Base-by-base conservation (phyloP, 2,113 vertebrate genomes). In the Catharus minimus region DNA sequence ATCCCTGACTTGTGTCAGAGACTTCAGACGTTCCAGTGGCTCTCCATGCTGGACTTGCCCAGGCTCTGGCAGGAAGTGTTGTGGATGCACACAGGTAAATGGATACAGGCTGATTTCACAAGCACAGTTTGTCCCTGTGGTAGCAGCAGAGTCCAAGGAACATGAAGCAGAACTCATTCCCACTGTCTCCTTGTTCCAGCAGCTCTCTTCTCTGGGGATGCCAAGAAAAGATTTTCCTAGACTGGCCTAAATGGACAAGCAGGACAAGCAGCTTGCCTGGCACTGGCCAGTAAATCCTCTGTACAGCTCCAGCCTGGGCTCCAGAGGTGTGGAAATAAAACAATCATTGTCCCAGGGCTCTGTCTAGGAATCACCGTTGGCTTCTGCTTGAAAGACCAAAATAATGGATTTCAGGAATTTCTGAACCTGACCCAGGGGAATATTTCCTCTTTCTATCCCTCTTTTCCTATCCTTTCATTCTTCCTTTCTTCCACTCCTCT, bases 311-410 rank as follows among this genome's bases (percentile, higher is more conserved):
- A 82, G 67, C 58, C 66, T 32, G 32, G 13, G 41, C 20, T 90
- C 33, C 92, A 92, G 77, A 38, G 85, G 81, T 77, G 62, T 79
- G 92, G 49, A 82, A 95, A 90, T 67, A 80, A 89, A 85, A 77
- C 58, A 43, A 41, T 39, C 27, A 28, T 92, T 89, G 74, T 87
- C 78, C 69, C 46, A 52, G 56, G n/a, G 33, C 67, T 95, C 95
- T 94, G 81, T 89, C 92, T 87, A 95, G 92, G 95, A 95, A 92
- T 62, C 71, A 86, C 64, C 78, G 87, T 60, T 89, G 67, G 67
- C 78, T 93, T 85, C 62, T 43, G 24, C 74, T 90, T 5, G 36
- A 69, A 82, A 76, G 39, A 92, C 81, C 50, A 73, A 82, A 68
- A 41, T 18, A 53, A 91, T 4, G 10, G 50, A 66, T 79, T 87